Conservation (phyloP, 2,888 invertebrate species). For the Leptinotarsa tumamoca region DNA sequence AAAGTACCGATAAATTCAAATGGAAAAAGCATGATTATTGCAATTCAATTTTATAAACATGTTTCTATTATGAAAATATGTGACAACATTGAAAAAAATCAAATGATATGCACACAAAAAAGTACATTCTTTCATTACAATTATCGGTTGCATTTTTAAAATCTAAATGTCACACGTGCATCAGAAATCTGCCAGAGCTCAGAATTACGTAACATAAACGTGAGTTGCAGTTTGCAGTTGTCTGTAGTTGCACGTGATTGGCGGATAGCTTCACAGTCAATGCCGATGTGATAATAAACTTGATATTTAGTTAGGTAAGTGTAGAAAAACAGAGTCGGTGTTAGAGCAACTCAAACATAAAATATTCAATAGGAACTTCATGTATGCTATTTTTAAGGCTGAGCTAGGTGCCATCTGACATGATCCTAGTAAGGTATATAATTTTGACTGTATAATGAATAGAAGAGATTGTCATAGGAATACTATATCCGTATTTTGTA, state of each 20-base stretch:
- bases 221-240: conserved; percentile 53
- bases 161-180: conserved; percentile 60
- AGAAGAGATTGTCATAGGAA: no score
- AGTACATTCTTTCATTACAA: conserved; percentile 37
- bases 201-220: conserved; percentile 55
- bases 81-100: conserved; percentile 38
- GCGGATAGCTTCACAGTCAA: conserved; percentile 32
- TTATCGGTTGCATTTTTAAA: conserved; percentile 46
- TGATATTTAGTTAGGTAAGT: conserved; percentile 40
- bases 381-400: neutral
- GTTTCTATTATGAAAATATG: conserved; percentile 39
- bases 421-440: no score
- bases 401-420: no score
- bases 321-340: conserved; percentile 17
- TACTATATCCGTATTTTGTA: no score
- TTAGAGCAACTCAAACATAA: neutral
- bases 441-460: no score
- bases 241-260: conserved; percentile 45
- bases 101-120: conserved; percentile 35
- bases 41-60: conserved; percentile 36
- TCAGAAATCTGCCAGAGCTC: conserved; percentile 42
- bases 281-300: conserved; percentile 42
- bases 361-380: neutral
- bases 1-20: conserved; percentile 24
- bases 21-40: conserved; percentile 30